These are phyloP conservation scores for Piprites chloris DNA, from an alignment of 2,113 vertebrate species.

Conservation along the genomic window DNA sequence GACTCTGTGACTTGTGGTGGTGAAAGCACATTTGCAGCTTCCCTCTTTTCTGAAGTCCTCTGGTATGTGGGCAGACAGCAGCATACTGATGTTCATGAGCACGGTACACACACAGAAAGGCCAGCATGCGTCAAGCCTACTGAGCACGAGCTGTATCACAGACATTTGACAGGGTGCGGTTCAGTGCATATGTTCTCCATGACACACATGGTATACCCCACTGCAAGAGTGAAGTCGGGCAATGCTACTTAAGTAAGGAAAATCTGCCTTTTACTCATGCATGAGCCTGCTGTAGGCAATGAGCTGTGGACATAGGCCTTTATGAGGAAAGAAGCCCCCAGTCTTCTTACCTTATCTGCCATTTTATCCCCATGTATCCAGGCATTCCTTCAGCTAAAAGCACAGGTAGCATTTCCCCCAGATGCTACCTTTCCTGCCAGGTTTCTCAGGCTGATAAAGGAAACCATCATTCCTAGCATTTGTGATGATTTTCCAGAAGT, in stretches of 20 bases:
- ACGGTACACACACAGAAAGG: neutral
- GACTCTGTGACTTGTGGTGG: neutral
- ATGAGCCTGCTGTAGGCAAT: neutral
- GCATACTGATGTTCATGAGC: fast-evolving
- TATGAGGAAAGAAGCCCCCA: neutral
- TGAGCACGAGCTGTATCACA: neutral
- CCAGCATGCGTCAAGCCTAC: neutral
- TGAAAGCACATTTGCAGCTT: neutral
- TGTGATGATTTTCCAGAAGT: neutral
- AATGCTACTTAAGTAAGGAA: neutral
- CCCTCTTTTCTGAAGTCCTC: neutral
- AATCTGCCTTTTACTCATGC: neutral
- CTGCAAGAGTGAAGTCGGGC: neutral
- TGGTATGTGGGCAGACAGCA: neutral
- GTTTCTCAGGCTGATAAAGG: neutral
- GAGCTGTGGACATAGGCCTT: neutral
- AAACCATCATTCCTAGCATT: neutral
- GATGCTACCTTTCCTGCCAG: neutral
- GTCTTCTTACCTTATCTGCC: neutral
- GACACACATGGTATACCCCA: neutral
- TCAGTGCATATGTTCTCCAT: neutral
- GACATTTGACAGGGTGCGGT: neutral
- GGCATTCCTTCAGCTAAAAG: neutral
- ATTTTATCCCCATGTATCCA: neutral
- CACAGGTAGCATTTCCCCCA: neutral